phyloP scores from a whole-genome alignment of 1,140 invertebrate species.

The Cheumatopsyche charites region DNA sequence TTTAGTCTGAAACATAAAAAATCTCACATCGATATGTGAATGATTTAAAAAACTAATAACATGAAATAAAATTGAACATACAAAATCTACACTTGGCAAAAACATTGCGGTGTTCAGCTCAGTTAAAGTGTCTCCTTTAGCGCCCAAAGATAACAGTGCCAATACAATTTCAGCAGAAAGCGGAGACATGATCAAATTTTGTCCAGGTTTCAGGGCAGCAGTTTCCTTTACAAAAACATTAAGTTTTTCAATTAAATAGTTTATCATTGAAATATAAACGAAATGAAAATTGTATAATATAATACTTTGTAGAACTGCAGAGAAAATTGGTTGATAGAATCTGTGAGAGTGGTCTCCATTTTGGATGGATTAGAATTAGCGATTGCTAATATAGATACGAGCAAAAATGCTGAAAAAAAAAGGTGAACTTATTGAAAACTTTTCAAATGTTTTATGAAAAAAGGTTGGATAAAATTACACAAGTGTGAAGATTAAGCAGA shows the following conservation, averaged over 20 bases:
- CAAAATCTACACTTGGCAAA: constrained; percentile 52
- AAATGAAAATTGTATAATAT: background rate
- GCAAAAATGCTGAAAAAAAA: constrained; percentile 24
- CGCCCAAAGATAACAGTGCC: constrained; percentile 63
- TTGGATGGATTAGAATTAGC: constrained; percentile 5
- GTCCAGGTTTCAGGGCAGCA: constrained; percentile 46
- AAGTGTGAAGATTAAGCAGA: too few relatives aligned
- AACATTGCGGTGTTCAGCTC: constrained; percentile 60
- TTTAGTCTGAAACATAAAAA: constrained; percentile 32
- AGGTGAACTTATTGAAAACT: too few relatives aligned
- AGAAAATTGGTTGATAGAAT: constrained; percentile 42
- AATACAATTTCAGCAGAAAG: constrained; percentile 64
- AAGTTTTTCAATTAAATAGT: background rate
- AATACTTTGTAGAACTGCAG: constrained; percentile 44
- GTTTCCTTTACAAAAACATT: constrained; percentile 49
- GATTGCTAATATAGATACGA: background rate
- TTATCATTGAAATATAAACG: background rate
- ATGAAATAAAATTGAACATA: constrained; percentile 47
- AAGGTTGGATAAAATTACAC: too few relatives aligned
- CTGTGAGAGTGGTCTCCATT: constrained; percentile 19
- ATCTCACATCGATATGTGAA: constrained; percentile 31
- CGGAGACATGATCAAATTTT: constrained; percentile 66
- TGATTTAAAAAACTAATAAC: constrained; percentile 48
- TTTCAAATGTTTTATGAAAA: too few relatives aligned
- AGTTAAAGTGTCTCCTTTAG: constrained; percentile 59